Percentiles rank a stretch among this genome's conserved stretches.
Evolutionary conservation across 1,140 invertebrate species (phyloP).

Genomic region (Drosophila micromelanica): DNA sequence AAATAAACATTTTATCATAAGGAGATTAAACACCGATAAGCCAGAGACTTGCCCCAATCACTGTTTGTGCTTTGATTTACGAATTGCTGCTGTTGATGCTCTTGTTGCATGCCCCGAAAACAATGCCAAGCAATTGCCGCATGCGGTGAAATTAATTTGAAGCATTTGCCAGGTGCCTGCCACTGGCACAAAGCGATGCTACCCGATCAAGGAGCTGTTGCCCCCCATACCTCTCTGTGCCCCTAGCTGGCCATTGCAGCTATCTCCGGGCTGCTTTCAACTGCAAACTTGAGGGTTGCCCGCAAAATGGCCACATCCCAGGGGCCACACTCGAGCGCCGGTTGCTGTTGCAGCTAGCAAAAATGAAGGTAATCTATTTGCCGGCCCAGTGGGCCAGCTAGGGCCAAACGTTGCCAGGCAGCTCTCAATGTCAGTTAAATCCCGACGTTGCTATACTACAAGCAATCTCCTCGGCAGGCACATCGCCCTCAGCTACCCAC

Average conservation of each 20-base stretch:
- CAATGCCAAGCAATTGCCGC: conserved; percentile 65
- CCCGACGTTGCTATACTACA: conserved; percentile 75
- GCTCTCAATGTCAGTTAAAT: conserved; percentile 81
- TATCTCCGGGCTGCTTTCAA: conserved; percentile 37
- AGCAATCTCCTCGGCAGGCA: neutral
- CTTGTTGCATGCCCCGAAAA: conserved; percentile 35
- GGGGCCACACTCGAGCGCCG: conserved; percentile 49
- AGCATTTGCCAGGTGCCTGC: conserved; percentile 59
- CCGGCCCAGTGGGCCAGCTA: conserved; percentile 32
- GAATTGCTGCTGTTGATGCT: conserved; percentile 52
- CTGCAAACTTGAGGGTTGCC: conserved; percentile 67
- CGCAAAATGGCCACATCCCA: conserved; percentile 78
- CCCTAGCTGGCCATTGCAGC: conserved; percentile 27
- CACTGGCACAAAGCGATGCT: conserved; percentile 38
- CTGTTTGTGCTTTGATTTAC: conserved; percentile 67
- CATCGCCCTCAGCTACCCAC: conserved; percentile 8
- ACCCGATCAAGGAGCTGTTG: conserved; percentile 12
- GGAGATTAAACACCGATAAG: conserved; percentile 81
- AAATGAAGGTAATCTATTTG: conserved; percentile 72
- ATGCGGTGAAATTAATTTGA: conserved; percentile 80
- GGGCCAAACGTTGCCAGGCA: conserved; percentile 9
- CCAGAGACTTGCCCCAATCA: conserved; percentile 22
- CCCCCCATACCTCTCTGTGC: neutral
- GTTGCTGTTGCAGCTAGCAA: conserved; percentile 14
- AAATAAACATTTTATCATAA: conserved; percentile 83